Percentiles rank a stretch among this genome's conserved stretches.
phyloP scores from a whole-genome alignment of 1,140 invertebrate genomes.

The Zaprionus ghesquierei region DNA sequence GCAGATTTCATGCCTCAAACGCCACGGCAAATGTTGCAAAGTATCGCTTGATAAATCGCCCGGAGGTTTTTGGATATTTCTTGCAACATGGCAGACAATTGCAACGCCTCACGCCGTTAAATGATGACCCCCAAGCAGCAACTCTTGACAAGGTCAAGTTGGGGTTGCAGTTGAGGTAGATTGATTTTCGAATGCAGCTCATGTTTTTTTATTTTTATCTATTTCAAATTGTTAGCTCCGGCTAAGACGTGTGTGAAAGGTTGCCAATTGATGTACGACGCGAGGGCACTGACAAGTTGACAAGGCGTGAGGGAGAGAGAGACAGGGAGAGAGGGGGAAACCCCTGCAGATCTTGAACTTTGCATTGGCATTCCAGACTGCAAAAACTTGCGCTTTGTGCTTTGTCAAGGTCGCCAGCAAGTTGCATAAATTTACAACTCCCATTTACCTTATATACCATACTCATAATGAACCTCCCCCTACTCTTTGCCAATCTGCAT shows the following conservation, averaged over 20 bases:
- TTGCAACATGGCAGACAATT: slow-evolving; percentile 39
- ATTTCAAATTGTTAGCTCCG: neutral
- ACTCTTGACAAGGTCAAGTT: slow-evolving; percentile 62
- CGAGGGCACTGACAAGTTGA: neutral
- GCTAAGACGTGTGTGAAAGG: neutral
- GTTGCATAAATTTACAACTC: neutral
- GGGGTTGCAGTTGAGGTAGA: slow-evolving; percentile 47
- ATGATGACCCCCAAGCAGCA: neutral
- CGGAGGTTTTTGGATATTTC: slow-evolving; percentile 49
- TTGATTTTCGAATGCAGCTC: slow-evolving; percentile 71
- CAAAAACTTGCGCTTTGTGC: neutral
- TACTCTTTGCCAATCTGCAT: neutral
- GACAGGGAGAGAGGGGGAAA: neutral
- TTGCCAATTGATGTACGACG: neutral
- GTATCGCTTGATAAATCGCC: slow-evolving; percentile 64
- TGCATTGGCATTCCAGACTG: neutral
- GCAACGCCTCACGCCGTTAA: neutral
- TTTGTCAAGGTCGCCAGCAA: neutral
- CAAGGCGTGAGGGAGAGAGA: neutral
- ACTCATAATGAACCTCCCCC: neutral
- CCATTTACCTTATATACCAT: neutral
- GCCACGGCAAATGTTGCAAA: slow-evolving; percentile 69
- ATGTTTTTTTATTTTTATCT: slow-evolving; percentile 2
- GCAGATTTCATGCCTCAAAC: slow-evolving; percentile 66
- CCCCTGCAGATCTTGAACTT: neutral